Evolutionary conservation across 2,797 vertebrate species (phyloP), one percentile per base, ranked within the genome.

Genomic region (Eupleurogrammus muticus): DNA sequence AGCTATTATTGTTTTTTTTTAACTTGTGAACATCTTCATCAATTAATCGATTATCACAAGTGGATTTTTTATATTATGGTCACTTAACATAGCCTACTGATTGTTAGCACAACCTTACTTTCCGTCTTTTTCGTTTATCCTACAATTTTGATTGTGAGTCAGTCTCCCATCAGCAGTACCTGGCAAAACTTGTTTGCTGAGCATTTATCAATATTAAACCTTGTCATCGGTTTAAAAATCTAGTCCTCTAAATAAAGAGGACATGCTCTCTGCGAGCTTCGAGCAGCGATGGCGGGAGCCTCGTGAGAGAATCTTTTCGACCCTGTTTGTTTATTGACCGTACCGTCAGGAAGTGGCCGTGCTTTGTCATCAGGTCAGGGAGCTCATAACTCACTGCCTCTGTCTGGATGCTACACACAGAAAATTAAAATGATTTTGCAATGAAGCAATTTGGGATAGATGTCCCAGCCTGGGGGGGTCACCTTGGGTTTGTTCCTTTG

Each of bases 351-450:
- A 92, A 86, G 89, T 83, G 77, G 68, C 72, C 51, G 23, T 90
- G 92, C 92, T 91, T 92, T 84, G 90, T 93, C 91, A 92, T 92
- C 91, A 92, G 90, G 88, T 92, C 90, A 84, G 82, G 49, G 0
- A 53, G 75, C 88, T 89, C 86, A 87, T 90, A 92, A 88, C 88
- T 90, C 86, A 83, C 62, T 4, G 55, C 56, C 74, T 82, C 65
- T 59, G 83, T 77, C 79, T 81, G 68, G 67, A 85, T 79, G 71
- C 76, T 73, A 77, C 80, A 87, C 63, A 57, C 79, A 83, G 82
- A 92, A 89, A 88, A 91, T 92, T 83, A 87, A 92, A 90, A 91
- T 80, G 65, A 88, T 92, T 92, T 84, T 91, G 90, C 92, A 88
- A 84, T 89, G 86, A 90, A 89, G 91, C 89, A 90, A 81, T 92